Conservation (phyloP, 30 jellyfish, hydroid and myxozoan species). For the Catostylus mosaicus region DNA sequence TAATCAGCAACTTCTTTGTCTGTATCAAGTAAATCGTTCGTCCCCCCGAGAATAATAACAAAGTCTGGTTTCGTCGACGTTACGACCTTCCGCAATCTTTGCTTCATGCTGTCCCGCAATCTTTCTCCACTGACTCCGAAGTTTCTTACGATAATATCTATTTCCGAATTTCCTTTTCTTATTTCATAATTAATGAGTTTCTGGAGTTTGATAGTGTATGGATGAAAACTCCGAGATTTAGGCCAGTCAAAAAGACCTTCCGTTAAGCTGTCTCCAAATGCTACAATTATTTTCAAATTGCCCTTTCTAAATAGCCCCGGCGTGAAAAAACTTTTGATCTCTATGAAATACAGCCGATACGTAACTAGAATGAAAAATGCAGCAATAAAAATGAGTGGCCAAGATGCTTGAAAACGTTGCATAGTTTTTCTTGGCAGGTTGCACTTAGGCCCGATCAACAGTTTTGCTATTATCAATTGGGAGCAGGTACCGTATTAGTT, state of each 20-base stretch:
- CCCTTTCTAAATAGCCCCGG: not conserved
- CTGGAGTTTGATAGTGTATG: conserved; percentile 74
- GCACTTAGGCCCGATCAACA: conserved; percentile 13
- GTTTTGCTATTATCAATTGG: not conserved
- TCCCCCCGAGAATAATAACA: conserved; percentile 75
- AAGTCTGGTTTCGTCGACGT: conserved; percentile 12
- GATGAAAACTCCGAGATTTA: conserved; percentile 60
- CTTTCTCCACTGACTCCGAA: conserved; percentile 82
- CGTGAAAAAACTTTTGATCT: not conserved
- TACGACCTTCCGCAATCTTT: conserved; percentile 31
- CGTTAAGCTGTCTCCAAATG: conserved; percentile 93
- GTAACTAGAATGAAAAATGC: not conserved
- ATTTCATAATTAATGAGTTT: conserved; percentile 27
- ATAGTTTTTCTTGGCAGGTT: not conserved
- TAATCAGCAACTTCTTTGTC: conserved; percentile 22
- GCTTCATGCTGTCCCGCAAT: conserved; percentile 48
- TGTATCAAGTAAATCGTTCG: conserved; percentile 73
- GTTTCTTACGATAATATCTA: conserved; percentile 48
- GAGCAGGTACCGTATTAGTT: conserved; percentile 12
- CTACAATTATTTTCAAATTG: conserved; percentile 34
- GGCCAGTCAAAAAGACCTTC: conserved; percentile 91
- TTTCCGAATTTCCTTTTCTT: not conserved
- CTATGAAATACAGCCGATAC: conserved; percentile 5
- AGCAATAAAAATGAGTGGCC: not conserved
- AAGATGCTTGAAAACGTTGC: not conserved